phyloP scores from a whole-genome alignment of 1,140 invertebrate species.

The Diuraphis noxia region DNA sequence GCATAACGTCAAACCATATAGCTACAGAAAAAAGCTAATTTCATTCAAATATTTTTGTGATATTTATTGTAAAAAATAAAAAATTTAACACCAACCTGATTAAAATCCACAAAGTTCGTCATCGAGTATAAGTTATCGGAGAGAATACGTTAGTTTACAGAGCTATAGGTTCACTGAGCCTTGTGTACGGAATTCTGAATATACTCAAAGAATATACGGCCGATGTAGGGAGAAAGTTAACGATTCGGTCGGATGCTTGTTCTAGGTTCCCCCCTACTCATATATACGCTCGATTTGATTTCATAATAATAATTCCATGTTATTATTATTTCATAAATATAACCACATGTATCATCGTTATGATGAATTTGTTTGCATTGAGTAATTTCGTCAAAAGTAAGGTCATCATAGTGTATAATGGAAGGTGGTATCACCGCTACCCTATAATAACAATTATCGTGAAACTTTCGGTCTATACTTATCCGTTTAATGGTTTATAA shows the following conservation, averaged over 20 bases:
- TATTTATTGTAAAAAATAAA: constrained; percentile 3
- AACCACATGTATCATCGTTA: background rate
- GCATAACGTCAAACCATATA: background rate
- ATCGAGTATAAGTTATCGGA: background rate
- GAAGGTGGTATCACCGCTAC: background rate
- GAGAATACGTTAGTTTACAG: constrained; percentile 4
- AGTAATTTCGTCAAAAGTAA: background rate
- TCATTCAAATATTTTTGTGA: background rate
- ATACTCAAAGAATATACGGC: background rate
- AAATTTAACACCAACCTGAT: constrained; percentile 20
- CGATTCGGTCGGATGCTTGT: constrained; percentile 40
- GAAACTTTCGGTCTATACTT: background rate
- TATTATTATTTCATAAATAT: constrained; percentile 21
- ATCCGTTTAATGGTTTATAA: background rate
- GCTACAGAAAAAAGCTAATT: no score
- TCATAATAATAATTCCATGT: constrained; percentile 16
- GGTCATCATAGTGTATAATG: background rate
- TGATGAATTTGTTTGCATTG: background rate
- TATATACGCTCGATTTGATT: background rate
- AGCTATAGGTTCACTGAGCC: background rate
- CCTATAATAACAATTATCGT: background rate
- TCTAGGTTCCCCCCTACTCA: background rate
- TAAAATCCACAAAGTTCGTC: constrained; percentile 3
- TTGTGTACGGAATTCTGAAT: background rate
- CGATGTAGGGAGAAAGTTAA: constrained; percentile 36